A percentile compares a stretch with the other conserved stretches of the same genome.
Evolutionary conservation across 2,113 vertebrate species (phyloP).

Genomic region (Galemys pyrenaicus): DNA sequence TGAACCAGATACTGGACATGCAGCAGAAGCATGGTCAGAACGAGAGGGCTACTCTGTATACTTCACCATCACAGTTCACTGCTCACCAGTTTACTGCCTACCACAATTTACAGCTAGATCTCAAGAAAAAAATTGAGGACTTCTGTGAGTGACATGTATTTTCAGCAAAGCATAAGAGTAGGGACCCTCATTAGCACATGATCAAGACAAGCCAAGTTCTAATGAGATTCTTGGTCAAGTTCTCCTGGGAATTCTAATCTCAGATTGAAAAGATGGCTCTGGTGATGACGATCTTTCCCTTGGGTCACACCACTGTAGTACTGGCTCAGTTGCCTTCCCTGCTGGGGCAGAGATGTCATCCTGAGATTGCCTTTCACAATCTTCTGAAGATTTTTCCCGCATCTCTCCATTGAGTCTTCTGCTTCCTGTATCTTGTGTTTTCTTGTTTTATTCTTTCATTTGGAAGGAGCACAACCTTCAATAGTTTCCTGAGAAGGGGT

Average conservation of each 20-base stretch:
- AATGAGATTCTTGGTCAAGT: too few relatives aligned
- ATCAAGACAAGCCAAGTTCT: too few relatives aligned
- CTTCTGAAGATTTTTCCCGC: background rate
- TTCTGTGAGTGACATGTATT: background rate
- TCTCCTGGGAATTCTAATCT: too few relatives aligned
- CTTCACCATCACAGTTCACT: background rate
- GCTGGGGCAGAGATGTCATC: background rate
- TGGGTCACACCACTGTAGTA: background rate
- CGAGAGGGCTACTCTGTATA: background rate
- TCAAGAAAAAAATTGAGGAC: background rate
- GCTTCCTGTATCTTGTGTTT: background rate
- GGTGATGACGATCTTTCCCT: too few relatives aligned
- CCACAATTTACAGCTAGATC: background rate
- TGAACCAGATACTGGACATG: background rate
- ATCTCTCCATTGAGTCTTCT: background rate
- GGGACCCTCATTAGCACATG: too few relatives aligned
- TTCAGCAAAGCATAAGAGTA: background rate
- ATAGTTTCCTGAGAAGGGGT: background rate
- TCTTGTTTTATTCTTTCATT: background rate
- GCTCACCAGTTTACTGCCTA: background rate
- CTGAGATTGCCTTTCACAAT: background rate
- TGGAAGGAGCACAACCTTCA: background rate
- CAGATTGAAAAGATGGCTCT: too few relatives aligned
- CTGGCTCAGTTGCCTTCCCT: too few relatives aligned
- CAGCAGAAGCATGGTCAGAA: background rate